phyloP scores from a whole-genome alignment of 2,113 vertebrate genomes.

The Pterocles gutturalis region DNA sequence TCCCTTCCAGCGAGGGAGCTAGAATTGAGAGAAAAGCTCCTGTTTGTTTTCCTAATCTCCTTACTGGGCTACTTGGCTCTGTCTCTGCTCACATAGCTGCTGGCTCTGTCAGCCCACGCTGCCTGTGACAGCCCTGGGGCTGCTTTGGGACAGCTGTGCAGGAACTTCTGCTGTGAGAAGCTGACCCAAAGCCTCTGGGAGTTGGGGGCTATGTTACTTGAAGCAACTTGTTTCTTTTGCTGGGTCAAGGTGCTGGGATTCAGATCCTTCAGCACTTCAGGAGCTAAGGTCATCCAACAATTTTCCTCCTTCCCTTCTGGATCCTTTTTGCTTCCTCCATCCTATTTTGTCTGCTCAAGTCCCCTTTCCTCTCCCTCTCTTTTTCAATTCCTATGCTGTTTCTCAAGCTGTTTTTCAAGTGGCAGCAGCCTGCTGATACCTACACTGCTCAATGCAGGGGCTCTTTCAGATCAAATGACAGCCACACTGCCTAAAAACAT shows the following conservation, averaged over 20 bases:
- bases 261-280: neutral
- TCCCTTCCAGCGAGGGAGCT: neutral
- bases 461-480: neutral
- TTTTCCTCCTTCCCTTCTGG: neutral
- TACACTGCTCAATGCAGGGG: neutral
- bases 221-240: neutral
- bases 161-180: neutral
- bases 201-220: neutral
- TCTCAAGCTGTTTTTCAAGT: neutral
- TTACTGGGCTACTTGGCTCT: neutral
- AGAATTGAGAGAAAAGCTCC: neutral
- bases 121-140: neutral
- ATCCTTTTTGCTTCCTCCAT: neutral
- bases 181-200: neutral
- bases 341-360: neutral
- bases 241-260: neutral
- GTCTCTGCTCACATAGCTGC: rapidly evolving
- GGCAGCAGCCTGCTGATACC: neutral
- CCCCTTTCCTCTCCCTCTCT: neutral
- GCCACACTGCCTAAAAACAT: neutral
- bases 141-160: neutral
- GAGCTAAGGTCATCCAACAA: neutral
- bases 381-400: neutral
- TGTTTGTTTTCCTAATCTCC: neutral
- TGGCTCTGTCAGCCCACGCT: neutral